Evolutionary conservation across 2,113 vertebrate species (phyloP).

Genomic region (Equus quagga): DNA sequence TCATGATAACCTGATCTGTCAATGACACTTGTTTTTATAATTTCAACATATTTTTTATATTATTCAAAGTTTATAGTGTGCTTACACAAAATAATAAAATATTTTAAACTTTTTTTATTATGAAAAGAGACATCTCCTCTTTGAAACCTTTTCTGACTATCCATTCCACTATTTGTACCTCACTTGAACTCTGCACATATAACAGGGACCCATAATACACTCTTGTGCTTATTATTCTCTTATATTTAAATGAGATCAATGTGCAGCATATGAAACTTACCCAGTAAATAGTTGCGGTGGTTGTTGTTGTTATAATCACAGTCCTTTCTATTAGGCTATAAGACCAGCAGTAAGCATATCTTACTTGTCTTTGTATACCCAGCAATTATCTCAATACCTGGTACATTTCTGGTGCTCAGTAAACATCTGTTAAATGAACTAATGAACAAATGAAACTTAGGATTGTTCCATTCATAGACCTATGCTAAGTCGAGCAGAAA

Average conservation of each 20-base stretch:
- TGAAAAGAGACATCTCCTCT: neutral
- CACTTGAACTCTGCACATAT: neutral
- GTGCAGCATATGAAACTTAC: neutral
- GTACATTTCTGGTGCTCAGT: neutral
- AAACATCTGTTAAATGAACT: neutral
- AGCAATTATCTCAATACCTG: neutral
- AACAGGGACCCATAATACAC: neutral
- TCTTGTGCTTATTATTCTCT: neutral
- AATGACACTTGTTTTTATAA: neutral
- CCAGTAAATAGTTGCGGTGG: neutral
- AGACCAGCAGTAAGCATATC: neutral
- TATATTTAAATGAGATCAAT: slow-evolving; percentile 5
- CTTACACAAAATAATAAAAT: neutral
- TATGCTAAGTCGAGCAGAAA: neutral
- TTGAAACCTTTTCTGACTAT: neutral
- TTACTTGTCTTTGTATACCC: slow-evolving; percentile 23
- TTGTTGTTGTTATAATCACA: neutral
- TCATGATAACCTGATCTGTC: neutral
- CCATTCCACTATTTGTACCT: neutral
- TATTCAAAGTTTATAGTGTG: neutral
- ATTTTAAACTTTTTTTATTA: slow-evolving; percentile 50
- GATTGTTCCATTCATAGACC: neutral
- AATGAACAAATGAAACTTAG: neutral
- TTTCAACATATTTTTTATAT: neutral
- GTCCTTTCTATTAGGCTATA: neutral